Evolutionary conservation across 2,797 vertebrate genomes (phyloP).

Genomic region (Callimico goeldii): DNA sequence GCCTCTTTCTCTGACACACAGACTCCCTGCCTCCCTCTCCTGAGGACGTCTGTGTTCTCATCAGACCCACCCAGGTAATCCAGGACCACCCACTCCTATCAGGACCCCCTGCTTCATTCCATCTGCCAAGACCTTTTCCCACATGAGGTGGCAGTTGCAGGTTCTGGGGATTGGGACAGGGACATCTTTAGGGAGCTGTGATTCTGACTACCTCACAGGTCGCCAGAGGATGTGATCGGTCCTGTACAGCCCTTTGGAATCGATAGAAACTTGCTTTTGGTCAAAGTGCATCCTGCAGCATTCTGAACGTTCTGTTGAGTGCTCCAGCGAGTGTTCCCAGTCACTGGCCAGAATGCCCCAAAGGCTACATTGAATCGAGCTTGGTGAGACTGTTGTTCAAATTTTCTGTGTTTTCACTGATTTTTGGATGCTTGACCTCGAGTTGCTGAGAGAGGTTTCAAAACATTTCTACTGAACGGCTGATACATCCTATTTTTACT

Average conservation of each 20-base stretch:
- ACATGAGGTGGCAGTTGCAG: accelerated
- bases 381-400: not conserved
- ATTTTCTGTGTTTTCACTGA: accelerated
- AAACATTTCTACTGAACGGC: not conserved
- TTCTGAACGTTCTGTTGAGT: accelerated
- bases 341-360: not conserved
- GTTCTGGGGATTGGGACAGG: not conserved
- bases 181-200: too few relatives aligned
- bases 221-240: not conserved
- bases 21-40: not conserved
- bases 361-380: accelerated
- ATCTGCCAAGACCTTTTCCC: not conserved
- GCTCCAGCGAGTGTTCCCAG: not conserved
- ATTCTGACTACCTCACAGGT: not conserved
- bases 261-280: not conserved
- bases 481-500: not conserved
- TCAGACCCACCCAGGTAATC: not conserved
- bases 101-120: not conserved
- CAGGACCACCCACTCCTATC: not conserved
- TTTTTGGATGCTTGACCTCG: not conserved
- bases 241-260: not conserved
- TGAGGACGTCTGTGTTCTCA: not conserved
- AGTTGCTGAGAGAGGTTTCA: not conserved
- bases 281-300: accelerated
- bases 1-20: not conserved